phyloP scores from a whole-genome alignment of 2,113 vertebrate genomes.

The Carlito syrichta region DNA sequence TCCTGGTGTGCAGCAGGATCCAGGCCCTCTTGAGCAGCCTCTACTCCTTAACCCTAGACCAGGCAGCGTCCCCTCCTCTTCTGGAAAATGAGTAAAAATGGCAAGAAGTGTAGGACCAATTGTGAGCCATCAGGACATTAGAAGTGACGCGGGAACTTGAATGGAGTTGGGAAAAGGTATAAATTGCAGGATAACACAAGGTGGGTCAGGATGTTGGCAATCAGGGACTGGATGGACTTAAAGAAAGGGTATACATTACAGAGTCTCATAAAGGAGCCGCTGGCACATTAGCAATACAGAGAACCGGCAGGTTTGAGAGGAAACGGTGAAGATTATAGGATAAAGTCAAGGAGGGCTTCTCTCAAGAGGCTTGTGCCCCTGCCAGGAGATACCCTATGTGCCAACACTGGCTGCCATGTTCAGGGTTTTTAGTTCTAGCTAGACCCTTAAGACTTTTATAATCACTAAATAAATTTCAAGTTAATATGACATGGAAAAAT shows the following conservation, averaged over 20 bases:
- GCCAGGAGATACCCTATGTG: not conserved
- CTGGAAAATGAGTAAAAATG: not conserved
- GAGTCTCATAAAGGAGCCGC: slow-evolving; percentile 16
- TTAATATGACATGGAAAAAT: not conserved
- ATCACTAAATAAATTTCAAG: slow-evolving; percentile 19
- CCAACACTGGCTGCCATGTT: not conserved
- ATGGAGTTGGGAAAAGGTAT: slow-evolving; percentile 9
- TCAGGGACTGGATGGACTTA: not conserved
- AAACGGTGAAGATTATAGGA: not conserved
- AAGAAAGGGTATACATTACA: slow-evolving; percentile 11
- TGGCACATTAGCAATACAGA: slow-evolving; percentile 61
- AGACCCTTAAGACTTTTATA: not conserved
- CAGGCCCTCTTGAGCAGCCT: not conserved
- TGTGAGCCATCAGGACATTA: slow-evolving; percentile 48
- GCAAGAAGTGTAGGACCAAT: not conserved
- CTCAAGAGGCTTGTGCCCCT: not conserved
- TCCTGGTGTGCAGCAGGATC: not conserved
- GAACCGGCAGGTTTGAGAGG: slow-evolving; percentile 24
- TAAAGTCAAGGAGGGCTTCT: not conserved
- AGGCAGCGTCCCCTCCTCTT: not conserved
- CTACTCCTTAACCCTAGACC: not conserved
- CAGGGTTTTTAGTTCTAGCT: not conserved
- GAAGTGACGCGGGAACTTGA: not conserved
- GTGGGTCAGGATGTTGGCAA: slow-evolving; percentile 19
- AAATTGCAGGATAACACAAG: slow-evolving; percentile 42